Evolutionary conservation across 2,888 invertebrate species (phyloP).

Genomic region (Harpalus rufipes): DNA sequence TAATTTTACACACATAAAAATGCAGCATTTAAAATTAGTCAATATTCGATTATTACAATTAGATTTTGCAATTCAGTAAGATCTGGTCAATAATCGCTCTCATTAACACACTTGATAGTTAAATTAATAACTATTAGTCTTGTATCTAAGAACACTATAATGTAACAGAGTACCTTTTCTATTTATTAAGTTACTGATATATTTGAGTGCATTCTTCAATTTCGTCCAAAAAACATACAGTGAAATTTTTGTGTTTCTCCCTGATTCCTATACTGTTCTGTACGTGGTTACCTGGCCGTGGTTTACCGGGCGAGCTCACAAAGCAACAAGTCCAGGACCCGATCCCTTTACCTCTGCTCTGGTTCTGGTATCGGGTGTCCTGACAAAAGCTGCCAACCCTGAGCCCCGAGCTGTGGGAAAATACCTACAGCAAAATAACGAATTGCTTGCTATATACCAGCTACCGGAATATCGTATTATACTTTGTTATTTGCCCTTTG

Average conservation of each 20-base stretch:
- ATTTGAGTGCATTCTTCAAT: too few species aligned
- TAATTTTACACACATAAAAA: too few species aligned
- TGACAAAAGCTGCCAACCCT: background rate
- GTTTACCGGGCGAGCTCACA: conserved; percentile 27
- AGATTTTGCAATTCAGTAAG: too few species aligned
- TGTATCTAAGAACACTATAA: too few species aligned
- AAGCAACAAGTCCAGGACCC: conserved; percentile 33
- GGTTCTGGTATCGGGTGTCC: background rate
- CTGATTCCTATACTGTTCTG: background rate
- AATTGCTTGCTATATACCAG: background rate
- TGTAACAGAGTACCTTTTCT: too few species aligned
- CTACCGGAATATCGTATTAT: background rate
- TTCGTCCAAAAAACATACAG: too few species aligned
- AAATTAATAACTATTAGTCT: too few species aligned
- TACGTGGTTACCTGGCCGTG: conserved; percentile 11
- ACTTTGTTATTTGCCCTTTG: background rate
- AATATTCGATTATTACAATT: too few species aligned
- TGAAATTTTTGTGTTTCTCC: background rate
- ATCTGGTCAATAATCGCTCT: too few species aligned
- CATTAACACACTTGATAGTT: too few species aligned
- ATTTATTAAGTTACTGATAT: too few species aligned
- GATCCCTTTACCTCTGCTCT: background rate
- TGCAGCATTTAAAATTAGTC: too few species aligned
- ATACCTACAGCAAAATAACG: background rate
- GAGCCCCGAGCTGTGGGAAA: background rate